Base-by-base conservation (phyloP, 53 echinoderm and acorn worm species). In the Holothuria scabra region DNA sequence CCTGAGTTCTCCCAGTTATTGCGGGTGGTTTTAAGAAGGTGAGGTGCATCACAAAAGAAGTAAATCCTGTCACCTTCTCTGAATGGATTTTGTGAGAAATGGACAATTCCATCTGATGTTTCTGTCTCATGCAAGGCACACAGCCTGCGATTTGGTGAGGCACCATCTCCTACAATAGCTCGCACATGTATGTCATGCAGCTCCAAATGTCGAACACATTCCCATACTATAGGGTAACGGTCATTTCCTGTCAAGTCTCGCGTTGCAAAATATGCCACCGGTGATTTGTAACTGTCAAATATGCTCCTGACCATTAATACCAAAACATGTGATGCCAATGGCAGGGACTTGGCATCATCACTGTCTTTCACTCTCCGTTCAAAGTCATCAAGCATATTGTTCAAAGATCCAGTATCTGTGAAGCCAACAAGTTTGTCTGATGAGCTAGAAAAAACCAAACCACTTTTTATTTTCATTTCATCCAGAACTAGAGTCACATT, bases 1-100 rank as follows among this genome's bases (percentile, higher is more conserved):
- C 92, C 92, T n/a, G 92, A 86, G 46, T 89, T 89, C 24, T 92
- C 88, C 88, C 85, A 85, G 59, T 92, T 92, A 52, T 88, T 92
- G 6, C 92, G 33, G 0, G 80, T 69, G 0, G 93, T 93, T 23
- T 93, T 93, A 3, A 93, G 56, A 0, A 93, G 74, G 23, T 93
- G 90, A 5, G 93, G 93, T 9, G 86, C 89, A 59, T 89, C 86
- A 32, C 87, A 90, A n/a, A 89, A 76, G n/a, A 92, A 92, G 46
- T 80, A 89, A 4, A 89, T 83, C 32, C 33, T 86, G 7, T 86
- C 83, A 10, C 72, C 64, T 30, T 67, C 80, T 58, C 83, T 67
- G 2, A 79, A 33, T 18, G 70, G 87, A 49, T 91, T 31, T 30
- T 44, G 21, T 4, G 84, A 84, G 63, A 46, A 87, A 57, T 82